A percentile compares a stretch with the other conserved stretches of the same genome.
Evolutionary conservation across 2,797 vertebrate species (phyloP).

Genomic region (Echiichthys vipera): DNA sequence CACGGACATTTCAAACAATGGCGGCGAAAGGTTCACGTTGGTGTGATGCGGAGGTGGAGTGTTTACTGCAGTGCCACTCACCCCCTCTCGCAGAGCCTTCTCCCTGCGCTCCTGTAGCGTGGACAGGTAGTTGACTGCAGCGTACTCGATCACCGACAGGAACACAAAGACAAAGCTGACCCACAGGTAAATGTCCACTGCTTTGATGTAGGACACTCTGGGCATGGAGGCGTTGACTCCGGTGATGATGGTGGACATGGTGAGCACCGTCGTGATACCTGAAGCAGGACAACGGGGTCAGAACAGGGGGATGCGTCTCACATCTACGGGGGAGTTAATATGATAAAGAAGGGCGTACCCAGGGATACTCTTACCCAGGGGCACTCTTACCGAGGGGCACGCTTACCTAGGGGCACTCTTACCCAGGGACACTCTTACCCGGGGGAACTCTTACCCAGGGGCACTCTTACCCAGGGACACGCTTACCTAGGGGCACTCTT

Average conservation of each 20-base stretch:
- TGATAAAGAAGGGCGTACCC: neutral
- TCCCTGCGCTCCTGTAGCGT: slow-evolving; percentile 87
- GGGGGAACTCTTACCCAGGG: no score
- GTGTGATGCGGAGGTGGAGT: no score
- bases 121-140: slow-evolving; percentile 92
- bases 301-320: neutral
- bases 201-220: slow-evolving; percentile 95
- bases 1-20: no score
- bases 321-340: no score
- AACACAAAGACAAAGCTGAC: slow-evolving; percentile 96
- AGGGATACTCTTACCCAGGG: no score
- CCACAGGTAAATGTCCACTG: slow-evolving; percentile 95
- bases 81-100: slow-evolving; percentile 83
- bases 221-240: slow-evolving; percentile 96
- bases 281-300: neutral
- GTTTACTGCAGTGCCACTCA: no score
- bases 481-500: no score
- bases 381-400: no score
- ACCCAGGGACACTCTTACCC: no score
- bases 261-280: slow-evolving; percentile 93
- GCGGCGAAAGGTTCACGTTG: no score
- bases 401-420: no score
- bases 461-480: no score
- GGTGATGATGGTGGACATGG: slow-evolving; percentile 96
- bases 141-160: slow-evolving; percentile 92